These are phyloP conservation scores for Poeciliopsis presidionis DNA, from an alignment of 2,797 vertebrate genomes.

Conservation along the genomic window DNA sequence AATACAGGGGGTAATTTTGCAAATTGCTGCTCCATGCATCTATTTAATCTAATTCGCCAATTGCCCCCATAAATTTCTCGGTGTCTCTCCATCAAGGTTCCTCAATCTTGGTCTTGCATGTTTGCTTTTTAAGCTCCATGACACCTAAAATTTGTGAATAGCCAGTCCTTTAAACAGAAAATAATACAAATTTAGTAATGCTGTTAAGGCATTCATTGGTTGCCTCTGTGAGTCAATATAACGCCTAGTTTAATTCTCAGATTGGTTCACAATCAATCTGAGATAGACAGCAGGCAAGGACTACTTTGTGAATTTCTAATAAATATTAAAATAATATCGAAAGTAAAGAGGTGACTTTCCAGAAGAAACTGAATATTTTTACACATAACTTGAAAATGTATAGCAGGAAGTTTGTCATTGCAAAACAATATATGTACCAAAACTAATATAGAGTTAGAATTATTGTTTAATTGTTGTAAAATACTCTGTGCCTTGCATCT, in stretches of 20 bases:
- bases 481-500: too few relatives aligned
- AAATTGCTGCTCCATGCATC: slow-evolving; percentile 87
- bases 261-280: not conserved
- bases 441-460: not conserved
- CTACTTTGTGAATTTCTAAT: not conserved
- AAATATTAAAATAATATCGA: not conserved
- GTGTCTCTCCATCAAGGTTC: slow-evolving; percentile 32
- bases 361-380: not conserved
- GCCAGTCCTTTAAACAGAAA: slow-evolving; percentile 16
- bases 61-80: slow-evolving; percentile 71
- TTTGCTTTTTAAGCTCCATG: slow-evolving; percentile 34
- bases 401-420: not conserved
- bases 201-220: not conserved
- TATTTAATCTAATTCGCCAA: slow-evolving; percentile 88
- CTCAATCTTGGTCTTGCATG: slow-evolving; percentile 37
- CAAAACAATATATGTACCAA: not conserved
- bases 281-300: not conserved
- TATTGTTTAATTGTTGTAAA: too few relatives aligned
- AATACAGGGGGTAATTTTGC: slow-evolving; percentile 89
- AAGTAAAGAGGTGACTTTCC: not conserved
- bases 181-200: not conserved
- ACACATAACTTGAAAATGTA: not conserved
- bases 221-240: not conserved
- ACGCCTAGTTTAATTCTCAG: not conserved
- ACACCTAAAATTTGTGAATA: slow-evolving; percentile 10